These are phyloP conservation scores for Philopotamus ludificatus DNA, from an alignment of 1,140 invertebrate genomes.

Conservation along the genomic window DNA sequence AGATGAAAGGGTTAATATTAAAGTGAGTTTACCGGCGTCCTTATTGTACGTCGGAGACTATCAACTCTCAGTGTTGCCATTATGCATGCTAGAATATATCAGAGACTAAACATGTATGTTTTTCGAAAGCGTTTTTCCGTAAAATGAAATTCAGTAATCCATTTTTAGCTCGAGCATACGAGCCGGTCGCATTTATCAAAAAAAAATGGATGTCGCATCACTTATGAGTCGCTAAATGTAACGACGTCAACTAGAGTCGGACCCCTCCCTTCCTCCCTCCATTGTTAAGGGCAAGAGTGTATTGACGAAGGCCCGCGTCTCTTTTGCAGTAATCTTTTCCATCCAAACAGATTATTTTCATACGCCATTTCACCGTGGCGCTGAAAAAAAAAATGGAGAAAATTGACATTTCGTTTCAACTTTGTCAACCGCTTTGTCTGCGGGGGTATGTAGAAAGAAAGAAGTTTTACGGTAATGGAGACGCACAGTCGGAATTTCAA, in stretches of 20 bases:
- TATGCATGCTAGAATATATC: too few species aligned
- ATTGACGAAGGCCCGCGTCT: slow-evolving; percentile 9
- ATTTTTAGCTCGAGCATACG: too few species aligned
- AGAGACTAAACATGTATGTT: too few species aligned
- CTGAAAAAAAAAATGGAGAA: slow-evolving; percentile 24
- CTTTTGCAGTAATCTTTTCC: slow-evolving; percentile 20
- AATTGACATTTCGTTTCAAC: slow-evolving; percentile 41
- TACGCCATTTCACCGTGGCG: slow-evolving; percentile 21
- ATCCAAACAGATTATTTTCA: slow-evolving; percentile 27
- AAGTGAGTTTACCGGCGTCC: neutral
- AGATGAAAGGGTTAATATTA: slow-evolving; percentile 12
- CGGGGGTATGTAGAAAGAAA: slow-evolving; percentile 19
- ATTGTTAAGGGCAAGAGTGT: neutral
- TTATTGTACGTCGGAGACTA: slow-evolving; percentile 3
- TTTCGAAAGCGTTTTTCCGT: too few species aligned
- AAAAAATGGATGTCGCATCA: too few species aligned
- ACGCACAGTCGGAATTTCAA: neutral
- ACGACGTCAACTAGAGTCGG: neutral
- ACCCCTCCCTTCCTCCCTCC: neutral
- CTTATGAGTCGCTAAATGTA: neutral
- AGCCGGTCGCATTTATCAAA: too few species aligned
- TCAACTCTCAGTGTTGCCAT: too few species aligned
- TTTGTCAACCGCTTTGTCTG: slow-evolving; percentile 41
- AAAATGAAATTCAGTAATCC: too few species aligned
- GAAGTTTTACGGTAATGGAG: slow-evolving; percentile 33